Percentiles rank a stretch among this genome's conserved stretches.
Evolutionary conservation across 2,888 invertebrate species (phyloP).

Genomic region (Drosophila mimica): DNA sequence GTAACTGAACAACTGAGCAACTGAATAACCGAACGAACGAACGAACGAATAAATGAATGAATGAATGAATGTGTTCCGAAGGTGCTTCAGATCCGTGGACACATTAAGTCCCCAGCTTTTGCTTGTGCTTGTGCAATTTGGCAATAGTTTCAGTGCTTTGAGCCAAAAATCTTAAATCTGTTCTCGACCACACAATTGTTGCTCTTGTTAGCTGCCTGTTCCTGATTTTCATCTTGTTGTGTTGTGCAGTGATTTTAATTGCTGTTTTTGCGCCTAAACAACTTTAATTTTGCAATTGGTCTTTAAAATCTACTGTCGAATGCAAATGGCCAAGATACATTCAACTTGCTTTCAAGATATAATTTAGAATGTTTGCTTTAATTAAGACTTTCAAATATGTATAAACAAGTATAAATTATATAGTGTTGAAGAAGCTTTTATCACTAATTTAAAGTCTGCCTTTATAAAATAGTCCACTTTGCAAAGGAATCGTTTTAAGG

Average conservation of each 20-base stretch:
- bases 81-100: slow-evolving; percentile 28
- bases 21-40: slow-evolving; percentile 20
- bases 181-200: slow-evolving; percentile 55
- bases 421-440: background rate
- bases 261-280: slow-evolving; percentile 18
- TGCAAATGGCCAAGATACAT: background rate
- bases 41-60: slow-evolving; percentile 33
- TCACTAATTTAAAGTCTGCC: background rate
- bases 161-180: slow-evolving; percentile 41
- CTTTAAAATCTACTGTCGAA: slow-evolving; percentile 13
- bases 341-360: background rate
- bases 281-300: slow-evolving; percentile 20
- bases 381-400: background rate
- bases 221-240: background rate
- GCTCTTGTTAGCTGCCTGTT: slow-evolving; percentile 40
- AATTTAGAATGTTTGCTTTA: background rate
- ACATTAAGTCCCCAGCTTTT: slow-evolving; percentile 23
- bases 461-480: background rate
- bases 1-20: slow-evolving; percentile 40
- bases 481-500: slow-evolving; percentile 1
- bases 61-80: slow-evolving; percentile 25
- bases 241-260: slow-evolving; percentile 34
- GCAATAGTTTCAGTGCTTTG: slow-evolving; percentile 26
- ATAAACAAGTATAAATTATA: background rate
- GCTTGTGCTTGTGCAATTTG: slow-evolving; percentile 30